phyloP scores from a whole-genome alignment of 2,113 vertebrate species.

The Otolemur garnettii region DNA sequence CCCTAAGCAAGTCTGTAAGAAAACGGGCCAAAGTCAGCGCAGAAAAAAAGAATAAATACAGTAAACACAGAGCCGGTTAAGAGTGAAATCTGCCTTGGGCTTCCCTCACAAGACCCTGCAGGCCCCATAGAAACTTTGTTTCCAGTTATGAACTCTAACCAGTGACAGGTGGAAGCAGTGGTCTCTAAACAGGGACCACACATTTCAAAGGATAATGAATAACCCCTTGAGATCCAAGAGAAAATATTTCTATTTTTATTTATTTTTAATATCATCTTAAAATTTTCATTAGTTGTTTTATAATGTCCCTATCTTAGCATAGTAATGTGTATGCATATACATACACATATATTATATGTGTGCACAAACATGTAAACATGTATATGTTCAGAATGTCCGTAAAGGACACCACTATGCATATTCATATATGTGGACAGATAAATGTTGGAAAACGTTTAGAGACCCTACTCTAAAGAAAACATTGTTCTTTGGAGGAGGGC shows the following conservation, averaged over 20 bases:
- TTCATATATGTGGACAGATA: background rate
- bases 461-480: background rate
- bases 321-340: background rate
- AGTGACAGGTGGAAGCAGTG: background rate
- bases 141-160: background rate
- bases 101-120: background rate
- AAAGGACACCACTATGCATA: background rate
- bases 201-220: background rate
- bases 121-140: background rate
- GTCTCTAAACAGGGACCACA: background rate
- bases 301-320: background rate
- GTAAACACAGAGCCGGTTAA: background rate
- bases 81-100: background rate
- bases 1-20: background rate
- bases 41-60: slow-evolving; percentile 7
- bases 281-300: background rate
- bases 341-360: background rate
- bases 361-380: accelerated
- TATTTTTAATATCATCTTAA: slow-evolving; percentile 16
- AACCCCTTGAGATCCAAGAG: background rate
- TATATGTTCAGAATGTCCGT: no score
- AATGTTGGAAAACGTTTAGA: background rate
- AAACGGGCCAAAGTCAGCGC: background rate
- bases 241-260: background rate
- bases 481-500: background rate